A percentile compares a stretch with the other conserved stretches of the same genome.
These are phyloP conservation scores for Girardinus metallicus DNA, from an alignment of 2,797 vertebrate species.

Conservation along the genomic window DNA sequence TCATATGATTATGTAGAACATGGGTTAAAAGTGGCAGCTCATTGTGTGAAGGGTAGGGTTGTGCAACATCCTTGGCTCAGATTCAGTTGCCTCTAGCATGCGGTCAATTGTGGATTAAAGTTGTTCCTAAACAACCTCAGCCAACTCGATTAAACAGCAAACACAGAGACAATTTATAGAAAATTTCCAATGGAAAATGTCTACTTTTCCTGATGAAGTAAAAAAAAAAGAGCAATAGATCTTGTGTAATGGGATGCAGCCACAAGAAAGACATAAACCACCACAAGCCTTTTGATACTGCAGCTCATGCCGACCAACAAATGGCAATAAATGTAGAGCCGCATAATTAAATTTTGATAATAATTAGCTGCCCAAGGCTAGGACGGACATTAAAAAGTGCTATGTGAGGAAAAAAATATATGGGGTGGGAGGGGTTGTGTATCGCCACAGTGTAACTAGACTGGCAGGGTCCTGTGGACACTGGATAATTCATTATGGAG, in stretches of 20 bases:
- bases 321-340: conserved; percentile 65
- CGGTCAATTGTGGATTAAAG: conserved; percentile 47
- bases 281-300: conserved; percentile 17
- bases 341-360: conserved; percentile 63
- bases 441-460: conserved; percentile 59
- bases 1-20: conserved; percentile 11
- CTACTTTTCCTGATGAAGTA: not conserved
- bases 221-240: conserved; percentile 28
- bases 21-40: conserved; percentile 20
- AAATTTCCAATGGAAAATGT: not conserved
- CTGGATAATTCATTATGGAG: conserved; percentile 72
- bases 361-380: conserved; percentile 66
- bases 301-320: conserved; percentile 46
- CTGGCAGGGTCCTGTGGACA: conserved; percentile 59
- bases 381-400: conserved; percentile 46
- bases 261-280: conserved; percentile 24
- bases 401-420: conserved; percentile 29
- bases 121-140: conserved; percentile 25
- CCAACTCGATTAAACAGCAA: conserved; percentile 35
- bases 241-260: conserved; percentile 11
- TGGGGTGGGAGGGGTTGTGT: conserved; percentile 34
- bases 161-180: conserved; percentile 2
- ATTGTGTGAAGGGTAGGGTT: conserved; percentile 33
- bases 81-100: conserved; percentile 20
- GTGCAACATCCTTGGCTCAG: conserved; percentile 27